Base-by-base conservation (phyloP, 2,113 vertebrate species). In the Myotis brandtii region DNA sequence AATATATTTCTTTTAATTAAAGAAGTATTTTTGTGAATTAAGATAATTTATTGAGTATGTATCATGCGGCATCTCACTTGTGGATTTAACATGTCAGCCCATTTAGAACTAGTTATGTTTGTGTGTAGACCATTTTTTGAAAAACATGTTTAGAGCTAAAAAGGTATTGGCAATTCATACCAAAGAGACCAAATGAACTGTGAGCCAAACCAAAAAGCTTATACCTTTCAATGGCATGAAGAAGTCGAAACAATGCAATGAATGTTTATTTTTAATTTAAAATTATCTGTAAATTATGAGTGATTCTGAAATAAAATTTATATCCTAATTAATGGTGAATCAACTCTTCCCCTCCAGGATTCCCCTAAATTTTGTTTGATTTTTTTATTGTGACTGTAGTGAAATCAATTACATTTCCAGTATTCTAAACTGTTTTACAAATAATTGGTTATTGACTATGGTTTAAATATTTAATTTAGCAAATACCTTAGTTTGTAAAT, bases 391-490 rank as follows among this genome's bases (percentile, higher is more conserved):
- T 54, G 54, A 40, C 46, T 73, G 0, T 52, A 52, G 23, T 91
- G 62, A 91, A 82, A 67, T 72, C 16, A 70, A 13, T 66, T 86
- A 21, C 4, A 70, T 80, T 85, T 21, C 10, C 5, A 27, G 40
- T 95, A 88, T 89, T 92, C 70, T 92, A 62, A 92, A 81, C 89
- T 79, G 6, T n/a, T 46, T 11, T 86, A 16, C 9, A 84, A 70
- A 85, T 91, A 48, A 64, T 64, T 84, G 48, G 23, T 40, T 75
- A 73, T 94, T 72, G 95, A 91, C 80, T 77, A 30, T 52, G 6
- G 5, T 62, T 95, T 86, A 95, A 92, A 89, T 92, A 77, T 89
- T 95, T 94, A 93, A 77, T 66, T 93, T 69, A 76, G 52, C 16
- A 86, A 86, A 64, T 76, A 16, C 3, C 56, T 89, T 93, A 18